Conservation (phyloP, 1,140 invertebrate species). For the Atta texana region DNA sequence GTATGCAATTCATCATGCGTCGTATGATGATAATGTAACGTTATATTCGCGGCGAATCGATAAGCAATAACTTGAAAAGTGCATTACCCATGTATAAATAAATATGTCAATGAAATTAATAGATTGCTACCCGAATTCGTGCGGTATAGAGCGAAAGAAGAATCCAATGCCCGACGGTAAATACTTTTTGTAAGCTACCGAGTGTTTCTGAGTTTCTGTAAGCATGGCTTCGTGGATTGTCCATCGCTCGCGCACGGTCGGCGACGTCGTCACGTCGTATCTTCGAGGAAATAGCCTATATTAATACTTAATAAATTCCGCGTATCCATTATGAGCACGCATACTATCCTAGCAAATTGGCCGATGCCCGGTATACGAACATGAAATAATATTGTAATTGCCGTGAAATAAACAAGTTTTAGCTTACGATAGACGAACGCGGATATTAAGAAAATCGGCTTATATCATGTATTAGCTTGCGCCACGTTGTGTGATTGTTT, state of each 20-base stretch:
- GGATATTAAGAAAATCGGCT: constrained; percentile 32
- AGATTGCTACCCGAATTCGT: constrained; percentile 17
- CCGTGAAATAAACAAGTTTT: constrained; percentile 59
- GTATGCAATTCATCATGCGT: constrained; percentile 35
- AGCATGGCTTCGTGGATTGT: not conserved
- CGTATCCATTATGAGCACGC: constrained; percentile 40
- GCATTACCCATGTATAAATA: constrained; percentile 1
- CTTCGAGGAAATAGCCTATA: constrained; percentile 49
- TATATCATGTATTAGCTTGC: constrained; percentile 30
- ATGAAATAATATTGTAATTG: constrained; percentile 57
- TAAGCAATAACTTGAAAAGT: not conserved
- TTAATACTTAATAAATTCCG: constrained; percentile 70
- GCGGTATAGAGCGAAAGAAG: not conserved
- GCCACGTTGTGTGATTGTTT: constrained; percentile 29
- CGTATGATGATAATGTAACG: constrained; percentile 28
- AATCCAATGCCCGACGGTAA: not conserved
- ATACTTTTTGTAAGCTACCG: constrained; percentile 32
- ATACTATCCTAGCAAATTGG: constrained; percentile 35
- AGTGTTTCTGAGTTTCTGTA: constrained; percentile 16
- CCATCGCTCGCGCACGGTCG: not conserved
- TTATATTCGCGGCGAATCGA: constrained; percentile 28
- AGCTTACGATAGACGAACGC: constrained; percentile 9
- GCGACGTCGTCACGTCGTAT: constrained; percentile 23
- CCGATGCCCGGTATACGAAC: constrained; percentile 24
- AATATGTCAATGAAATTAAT: constrained; percentile 14